A percentile compares a stretch with the other conserved stretches of the same genome.
These are phyloP conservation scores for Rhimphoctona megacephalus DNA, from an alignment of 2,888 invertebrate genomes.

Conservation along the genomic window DNA sequence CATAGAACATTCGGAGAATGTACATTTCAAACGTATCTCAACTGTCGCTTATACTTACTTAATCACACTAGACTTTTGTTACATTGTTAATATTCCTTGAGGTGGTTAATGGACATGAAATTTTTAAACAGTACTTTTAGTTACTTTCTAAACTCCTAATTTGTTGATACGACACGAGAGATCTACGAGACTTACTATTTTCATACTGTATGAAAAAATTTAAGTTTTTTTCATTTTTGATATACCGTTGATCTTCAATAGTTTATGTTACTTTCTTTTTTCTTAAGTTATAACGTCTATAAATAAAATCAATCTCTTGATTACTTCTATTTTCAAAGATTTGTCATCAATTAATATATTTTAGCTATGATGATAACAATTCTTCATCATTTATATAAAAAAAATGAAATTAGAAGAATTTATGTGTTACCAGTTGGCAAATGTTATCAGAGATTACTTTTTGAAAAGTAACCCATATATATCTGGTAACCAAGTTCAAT, in stretches of 20 bases:
- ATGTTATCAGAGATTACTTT: neutral
- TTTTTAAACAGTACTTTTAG: neutral
- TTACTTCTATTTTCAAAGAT: neutral
- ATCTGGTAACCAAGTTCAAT: neutral
- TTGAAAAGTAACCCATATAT: no score
- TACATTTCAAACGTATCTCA: neutral
- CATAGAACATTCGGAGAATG: neutral
- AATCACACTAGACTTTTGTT: neutral
- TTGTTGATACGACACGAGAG: neutral
- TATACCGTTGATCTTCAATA: neutral
- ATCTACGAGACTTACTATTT: neutral
- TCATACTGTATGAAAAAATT: neutral
- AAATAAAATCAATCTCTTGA: neutral
- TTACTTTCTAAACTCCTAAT: neutral
- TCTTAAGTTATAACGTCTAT: neutral
- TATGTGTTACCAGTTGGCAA: neutral
- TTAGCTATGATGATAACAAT: neutral
- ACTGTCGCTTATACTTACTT: neutral
- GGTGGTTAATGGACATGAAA: neutral
- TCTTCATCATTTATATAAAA: neutral
- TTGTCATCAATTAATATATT: neutral
- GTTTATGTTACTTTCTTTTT: neutral
- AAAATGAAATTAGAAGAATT: neutral
- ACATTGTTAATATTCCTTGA: neutral
- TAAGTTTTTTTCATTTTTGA: neutral